A percentile compares a stretch with the other conserved stretches of the same genome.
These are phyloP conservation scores for Hexactinellida sp. DNA, from an alignment of 37 sponge, comb jelly and placozoan genomes.

Conservation along the genomic window DNA sequence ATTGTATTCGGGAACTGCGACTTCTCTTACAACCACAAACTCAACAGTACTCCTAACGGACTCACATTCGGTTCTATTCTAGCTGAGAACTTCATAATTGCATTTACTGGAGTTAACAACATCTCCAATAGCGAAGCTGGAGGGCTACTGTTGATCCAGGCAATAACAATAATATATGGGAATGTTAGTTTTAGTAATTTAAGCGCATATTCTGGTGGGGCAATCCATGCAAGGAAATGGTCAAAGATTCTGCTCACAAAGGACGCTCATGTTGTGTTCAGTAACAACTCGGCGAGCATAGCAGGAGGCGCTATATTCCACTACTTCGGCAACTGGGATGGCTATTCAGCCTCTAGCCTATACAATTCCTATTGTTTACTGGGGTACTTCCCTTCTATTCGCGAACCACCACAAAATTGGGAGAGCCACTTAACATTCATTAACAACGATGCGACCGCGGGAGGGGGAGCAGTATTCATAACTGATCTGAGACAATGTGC, in stretches of 20 bases:
- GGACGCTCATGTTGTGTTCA: not conserved
- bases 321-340: not conserved
- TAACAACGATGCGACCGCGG: not conserved
- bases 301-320: conserved; percentile 6
- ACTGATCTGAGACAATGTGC: conserved; percentile 9
- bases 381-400: conserved; percentile 13
- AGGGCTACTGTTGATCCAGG: not conserved
- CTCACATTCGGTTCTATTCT: not conserved
- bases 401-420: not conserved
- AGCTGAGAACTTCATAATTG: not conserved
- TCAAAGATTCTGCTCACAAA: not conserved
- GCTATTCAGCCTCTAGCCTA: not conserved
- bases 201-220: not conserved
- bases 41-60: not conserved
- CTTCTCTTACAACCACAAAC: not conserved
- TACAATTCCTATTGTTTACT: not conserved
- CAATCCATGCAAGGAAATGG: conserved; percentile 11
- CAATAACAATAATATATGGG: not conserved
- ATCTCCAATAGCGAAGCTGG: not conserved
- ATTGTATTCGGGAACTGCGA: not conserved
- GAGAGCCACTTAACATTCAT: not conserved
- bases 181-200: not conserved
- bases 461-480: not conserved
- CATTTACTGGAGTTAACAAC: not conserved
- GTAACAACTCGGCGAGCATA: not conserved